phyloP scores from a whole-genome alignment of 64 coral and sea anemone genomes.

The Astreopora myriophthalma region DNA sequence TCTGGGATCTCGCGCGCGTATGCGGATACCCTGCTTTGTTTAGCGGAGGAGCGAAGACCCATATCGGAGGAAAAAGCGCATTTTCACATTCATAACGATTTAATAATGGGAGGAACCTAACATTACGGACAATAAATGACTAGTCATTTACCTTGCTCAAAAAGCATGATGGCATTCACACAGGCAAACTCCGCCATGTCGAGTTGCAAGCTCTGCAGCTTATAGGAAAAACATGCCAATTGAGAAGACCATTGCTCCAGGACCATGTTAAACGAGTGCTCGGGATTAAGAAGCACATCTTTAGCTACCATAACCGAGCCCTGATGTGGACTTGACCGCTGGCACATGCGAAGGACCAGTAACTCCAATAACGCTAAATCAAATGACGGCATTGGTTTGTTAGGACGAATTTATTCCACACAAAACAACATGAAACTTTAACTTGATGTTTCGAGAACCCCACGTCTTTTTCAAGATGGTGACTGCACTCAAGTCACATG shows the following conservation, averaged over 20 bases:
- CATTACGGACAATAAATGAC: not conserved
- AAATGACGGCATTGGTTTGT: too few relatives aligned
- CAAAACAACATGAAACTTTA: too few relatives aligned
- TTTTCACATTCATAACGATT: too few relatives aligned
- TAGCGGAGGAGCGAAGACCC: too few relatives aligned
- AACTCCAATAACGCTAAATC: slow-evolving; percentile 79
- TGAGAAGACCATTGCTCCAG: slow-evolving; percentile 91
- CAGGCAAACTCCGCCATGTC: slow-evolving; percentile 99
- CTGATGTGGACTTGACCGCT: slow-evolving; percentile 95
- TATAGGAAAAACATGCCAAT: slow-evolving; percentile 87
- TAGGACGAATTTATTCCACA: too few relatives aligned
- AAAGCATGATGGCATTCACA: slow-evolving; percentile 94
- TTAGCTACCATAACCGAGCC: slow-evolving; percentile 94
- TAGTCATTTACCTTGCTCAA: slow-evolving; percentile 86
- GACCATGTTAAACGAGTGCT: slow-evolving; percentile 81
- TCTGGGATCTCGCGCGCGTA: too few relatives aligned
- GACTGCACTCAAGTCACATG: too few relatives aligned
- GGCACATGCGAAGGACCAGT: slow-evolving; percentile 92
- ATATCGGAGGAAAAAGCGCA: too few relatives aligned
- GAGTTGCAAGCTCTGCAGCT: slow-evolving; percentile 94
- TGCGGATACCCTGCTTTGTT: too few relatives aligned
- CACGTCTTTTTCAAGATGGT: too few relatives aligned
- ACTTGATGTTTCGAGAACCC: too few relatives aligned
- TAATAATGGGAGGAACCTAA: not conserved
- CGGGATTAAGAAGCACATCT: slow-evolving; percentile 83